Base-by-base conservation (phyloP, 1,140 invertebrate species). In the Arctopsyche grandis region DNA sequence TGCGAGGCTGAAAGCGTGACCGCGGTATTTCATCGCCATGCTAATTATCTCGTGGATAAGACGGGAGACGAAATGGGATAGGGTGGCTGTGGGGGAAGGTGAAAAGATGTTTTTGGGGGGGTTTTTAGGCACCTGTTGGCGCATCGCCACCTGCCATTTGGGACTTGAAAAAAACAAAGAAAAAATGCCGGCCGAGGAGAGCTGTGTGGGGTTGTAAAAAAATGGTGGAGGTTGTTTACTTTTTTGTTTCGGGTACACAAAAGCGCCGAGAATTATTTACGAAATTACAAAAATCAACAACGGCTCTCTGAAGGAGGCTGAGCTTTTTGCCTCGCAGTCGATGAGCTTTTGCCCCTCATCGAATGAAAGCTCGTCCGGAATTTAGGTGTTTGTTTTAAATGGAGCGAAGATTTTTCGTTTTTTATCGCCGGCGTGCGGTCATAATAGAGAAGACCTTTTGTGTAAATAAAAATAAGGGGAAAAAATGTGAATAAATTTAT, bases 251-350 rank as follows among this genome's bases (percentile, higher is more conserved):
- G 0, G 44, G 38, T 79, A 77, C 22, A 78, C 81, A 82, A 82
- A 82, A 78, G 81, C 81, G 78, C 81, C 81, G 81, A 75, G 60
- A 66, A 76, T 76, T 82, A 80, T 82, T 82, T 82, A 82, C 77
- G 76, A 78, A 79, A 82, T 82, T 82, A 82, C 71, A 52, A 80
- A 82, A 82, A 82, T 78, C 81, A 82, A 82, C 81, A 82, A 38
- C 12, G 69, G 75, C 7, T 5, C 56, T 21, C n/a, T 19, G 75
- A 44, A 21, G 29, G 48, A 21, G 48, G 66, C 26, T 76, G 75
- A 77, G 73, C 22, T 29, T 70, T 75, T 78, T 77, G 7, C 19
- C 1, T 26, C 56, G n/a, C 19, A 16, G n/a, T 14, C 16, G 56
- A 21, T 19, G 21, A 60, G 56, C 56, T 21, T 60, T 71, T 21